phyloP scores from a whole-genome alignment of 2,888 invertebrate genomes.

The Zootermopsis nevadensis region DNA sequence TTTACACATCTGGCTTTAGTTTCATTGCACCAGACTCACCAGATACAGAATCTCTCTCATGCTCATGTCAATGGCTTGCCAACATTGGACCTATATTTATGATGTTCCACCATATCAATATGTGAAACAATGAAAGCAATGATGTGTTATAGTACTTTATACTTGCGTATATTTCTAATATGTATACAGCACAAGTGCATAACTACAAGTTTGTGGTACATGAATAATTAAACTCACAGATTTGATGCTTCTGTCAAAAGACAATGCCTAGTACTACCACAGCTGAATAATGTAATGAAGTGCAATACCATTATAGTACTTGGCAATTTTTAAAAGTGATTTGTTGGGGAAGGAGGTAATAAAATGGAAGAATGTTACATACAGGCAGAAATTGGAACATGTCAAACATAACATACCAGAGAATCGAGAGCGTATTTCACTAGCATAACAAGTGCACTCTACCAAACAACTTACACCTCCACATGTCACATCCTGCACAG shows the following conservation, averaged over 20 bases:
- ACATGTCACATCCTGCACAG: background rate
- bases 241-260: constrained; percentile 44
- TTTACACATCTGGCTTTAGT: too few species aligned
- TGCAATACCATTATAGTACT: constrained; percentile 39
- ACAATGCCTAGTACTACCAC: constrained; percentile 48
- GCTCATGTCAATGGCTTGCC: too few species aligned
- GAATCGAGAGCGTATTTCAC: constrained; percentile 26
- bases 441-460: constrained; percentile 14
- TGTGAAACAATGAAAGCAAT: background rate
- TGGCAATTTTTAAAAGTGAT: constrained; percentile 38
- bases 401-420: constrained; percentile 33
- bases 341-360: background rate
- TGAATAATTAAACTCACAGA: constrained; percentile 49
- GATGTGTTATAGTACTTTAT: constrained; percentile 15
- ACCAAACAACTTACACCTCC: background rate
- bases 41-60: too few species aligned
- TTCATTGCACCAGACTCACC: too few species aligned
- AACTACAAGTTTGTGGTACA: constrained; percentile 51
- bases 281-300: constrained; percentile 48
- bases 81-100: too few species aligned
- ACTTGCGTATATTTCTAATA: constrained; percentile 51
- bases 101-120: background rate
- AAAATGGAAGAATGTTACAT: constrained; percentile 41
- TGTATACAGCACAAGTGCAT: constrained; percentile 53
- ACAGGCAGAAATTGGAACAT: constrained; percentile 28